phyloP scores from a whole-genome alignment of 1,140 invertebrate species.

The Euborellia annulipes region DNA sequence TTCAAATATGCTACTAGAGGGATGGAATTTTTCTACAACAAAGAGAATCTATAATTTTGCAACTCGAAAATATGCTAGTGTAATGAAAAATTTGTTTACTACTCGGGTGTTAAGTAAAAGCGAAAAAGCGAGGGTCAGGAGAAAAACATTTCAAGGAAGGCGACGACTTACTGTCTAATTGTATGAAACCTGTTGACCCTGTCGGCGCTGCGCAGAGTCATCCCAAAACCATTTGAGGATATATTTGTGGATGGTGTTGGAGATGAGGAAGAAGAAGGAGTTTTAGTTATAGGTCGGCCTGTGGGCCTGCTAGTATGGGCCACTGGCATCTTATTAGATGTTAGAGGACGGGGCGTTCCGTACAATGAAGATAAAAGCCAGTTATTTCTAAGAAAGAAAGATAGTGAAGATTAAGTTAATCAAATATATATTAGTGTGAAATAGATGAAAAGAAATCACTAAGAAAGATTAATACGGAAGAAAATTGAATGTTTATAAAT shows the following conservation, averaged over 20 bases:
- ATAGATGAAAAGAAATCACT: no score
- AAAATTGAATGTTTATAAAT: no score
- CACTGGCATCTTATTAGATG: slow-evolving; percentile 7
- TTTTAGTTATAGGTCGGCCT: slow-evolving; percentile 13
- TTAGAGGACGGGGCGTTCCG: slow-evolving; percentile 7
- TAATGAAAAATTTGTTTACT: slow-evolving; percentile 1
- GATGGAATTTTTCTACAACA: slow-evolving; percentile 13
- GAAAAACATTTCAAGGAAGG: neutral
- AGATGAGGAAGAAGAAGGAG: slow-evolving; percentile 21
- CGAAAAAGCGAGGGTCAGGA: neutral
- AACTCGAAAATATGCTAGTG: slow-evolving; percentile 4
- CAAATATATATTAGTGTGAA: no score
- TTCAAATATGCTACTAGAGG: neutral
- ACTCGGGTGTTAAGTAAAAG: neutral
- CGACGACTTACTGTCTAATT: slow-evolving; percentile 29
- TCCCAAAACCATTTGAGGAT: slow-evolving; percentile 23
- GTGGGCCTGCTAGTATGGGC: slow-evolving; percentile 6
- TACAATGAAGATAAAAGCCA: slow-evolving; percentile 10
- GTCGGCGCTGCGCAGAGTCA: slow-evolving; percentile 29
- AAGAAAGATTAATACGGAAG: no score
- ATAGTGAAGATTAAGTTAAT: neutral
- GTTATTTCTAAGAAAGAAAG: slow-evolving; percentile 10
- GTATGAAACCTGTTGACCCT: slow-evolving; percentile 28
- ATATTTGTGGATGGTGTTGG: slow-evolving; percentile 21
- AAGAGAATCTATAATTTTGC: slow-evolving; percentile 12